These are phyloP conservation scores for Nymphalis io DNA, from an alignment of 1,140 invertebrate species.

Conservation along the genomic window DNA sequence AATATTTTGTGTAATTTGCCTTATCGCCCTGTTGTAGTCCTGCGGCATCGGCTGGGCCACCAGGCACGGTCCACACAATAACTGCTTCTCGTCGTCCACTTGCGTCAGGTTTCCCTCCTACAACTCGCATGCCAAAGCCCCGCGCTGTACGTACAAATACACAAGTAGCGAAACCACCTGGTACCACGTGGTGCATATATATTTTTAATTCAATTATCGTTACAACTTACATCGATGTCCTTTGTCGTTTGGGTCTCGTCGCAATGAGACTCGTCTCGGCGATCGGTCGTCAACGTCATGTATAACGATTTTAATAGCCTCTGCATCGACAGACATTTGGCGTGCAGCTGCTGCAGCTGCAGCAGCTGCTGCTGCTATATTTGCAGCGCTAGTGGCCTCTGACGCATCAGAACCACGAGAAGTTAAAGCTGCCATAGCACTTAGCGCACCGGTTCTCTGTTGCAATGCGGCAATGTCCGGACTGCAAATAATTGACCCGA, in stretches of 20 bases:
- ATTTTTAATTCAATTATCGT: neutral
- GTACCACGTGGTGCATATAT: neutral
- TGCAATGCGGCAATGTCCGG: conserved; percentile 88
- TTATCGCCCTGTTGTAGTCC: conserved; percentile 93
- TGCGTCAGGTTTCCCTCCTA: conserved; percentile 91
- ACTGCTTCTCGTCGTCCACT: conserved; percentile 93
- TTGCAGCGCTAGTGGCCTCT: conserved; percentile 51
- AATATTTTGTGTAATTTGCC: conserved; percentile 73
- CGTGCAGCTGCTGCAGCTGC: conserved; percentile 82
- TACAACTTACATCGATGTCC: conserved; percentile 90
- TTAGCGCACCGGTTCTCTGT: conserved; percentile 74
- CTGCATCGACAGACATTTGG: conserved; percentile 92
- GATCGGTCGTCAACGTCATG: conserved; percentile 92
- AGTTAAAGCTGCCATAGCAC: conserved; percentile 58
- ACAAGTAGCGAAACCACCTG: neutral
- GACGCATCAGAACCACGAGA: conserved; percentile 51
- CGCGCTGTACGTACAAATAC: conserved; percentile 82
- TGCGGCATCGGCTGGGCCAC: conserved; percentile 93
- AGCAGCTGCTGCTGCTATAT: conserved; percentile 52
- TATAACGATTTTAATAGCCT: conserved; percentile 95
- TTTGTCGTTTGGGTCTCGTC: conserved; percentile 90
- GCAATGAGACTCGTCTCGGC: conserved; percentile 87
- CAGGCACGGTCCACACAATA: conserved; percentile 94
- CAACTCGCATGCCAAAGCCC: conserved; percentile 95
- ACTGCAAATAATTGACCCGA: conserved; percentile 63